phyloP scores from a whole-genome alignment of 1,140 invertebrate species.

The Formica exsecta region DNA sequence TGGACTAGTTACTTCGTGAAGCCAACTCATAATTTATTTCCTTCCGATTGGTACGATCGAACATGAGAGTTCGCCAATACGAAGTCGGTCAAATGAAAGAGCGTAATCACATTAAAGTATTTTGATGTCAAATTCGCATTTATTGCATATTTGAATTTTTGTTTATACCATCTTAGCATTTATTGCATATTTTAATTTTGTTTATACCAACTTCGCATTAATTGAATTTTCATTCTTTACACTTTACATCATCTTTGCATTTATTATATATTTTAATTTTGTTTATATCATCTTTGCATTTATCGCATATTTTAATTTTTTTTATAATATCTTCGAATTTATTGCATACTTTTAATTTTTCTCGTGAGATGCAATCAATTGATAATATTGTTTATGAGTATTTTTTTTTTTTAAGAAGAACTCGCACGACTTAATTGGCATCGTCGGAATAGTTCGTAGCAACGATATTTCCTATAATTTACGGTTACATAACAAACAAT shows the following conservation, averaged over 20 bases:
- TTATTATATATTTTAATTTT: background rate
- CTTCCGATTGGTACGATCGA: slow-evolving; percentile 17
- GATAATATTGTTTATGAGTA: background rate
- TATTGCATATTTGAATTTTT: background rate
- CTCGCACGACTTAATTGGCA: background rate
- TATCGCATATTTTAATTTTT: background rate
- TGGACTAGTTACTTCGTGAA: background rate
- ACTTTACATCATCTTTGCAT: too few species aligned
- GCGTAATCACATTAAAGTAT: slow-evolving; percentile 3
- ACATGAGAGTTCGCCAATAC: background rate
- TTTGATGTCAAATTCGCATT: background rate
- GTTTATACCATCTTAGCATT: background rate
- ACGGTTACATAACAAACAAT: slow-evolving; percentile 29
- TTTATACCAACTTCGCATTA: background rate
- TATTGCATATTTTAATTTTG: background rate
- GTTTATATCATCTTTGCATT: background rate
- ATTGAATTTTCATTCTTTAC: background rate
- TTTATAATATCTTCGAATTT: too few species aligned
- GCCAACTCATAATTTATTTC: slow-evolving; percentile 49
- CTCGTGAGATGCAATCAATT: background rate
- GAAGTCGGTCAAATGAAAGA: background rate
- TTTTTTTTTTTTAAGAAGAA: background rate
- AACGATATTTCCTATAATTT: slow-evolving; percentile 29
- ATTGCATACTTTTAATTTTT: too few species aligned
- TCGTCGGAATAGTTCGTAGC: background rate